A percentile compares a stretch with the other conserved stretches of the same genome.
phyloP scores from a whole-genome alignment of 2,888 invertebrate species.

The Oxyscelio sp. region DNA sequence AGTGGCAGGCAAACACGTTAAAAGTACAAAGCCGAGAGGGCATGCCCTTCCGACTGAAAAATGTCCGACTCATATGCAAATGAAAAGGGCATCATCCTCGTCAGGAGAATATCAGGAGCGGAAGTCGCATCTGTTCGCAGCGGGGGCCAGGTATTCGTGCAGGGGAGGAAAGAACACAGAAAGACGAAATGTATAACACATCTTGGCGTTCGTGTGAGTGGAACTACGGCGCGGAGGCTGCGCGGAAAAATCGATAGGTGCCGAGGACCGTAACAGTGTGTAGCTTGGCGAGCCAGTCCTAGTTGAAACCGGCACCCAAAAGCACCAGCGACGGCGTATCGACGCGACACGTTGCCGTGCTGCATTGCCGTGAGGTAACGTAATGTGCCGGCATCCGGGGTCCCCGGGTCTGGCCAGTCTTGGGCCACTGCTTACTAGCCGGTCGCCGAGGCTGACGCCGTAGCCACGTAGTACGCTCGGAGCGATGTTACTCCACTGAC shows the following conservation, averaged over 20 bases:
- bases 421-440: constrained; percentile 11
- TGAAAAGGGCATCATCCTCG: constrained; percentile 52
- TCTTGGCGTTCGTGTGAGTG: constrained; percentile 58
- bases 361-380: constrained; percentile 76
- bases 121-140: constrained; percentile 36
- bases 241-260: constrained; percentile 88
- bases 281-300: constrained; percentile 85
- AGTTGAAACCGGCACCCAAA: constrained; percentile 85
- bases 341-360: constrained; percentile 56
- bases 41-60: no score
- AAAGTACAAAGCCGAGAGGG: no score
- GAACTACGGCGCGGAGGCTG: constrained; percentile 85
- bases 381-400: constrained; percentile 60
- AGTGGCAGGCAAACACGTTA: no score
- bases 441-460: not conserved
- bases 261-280: constrained; percentile 83
- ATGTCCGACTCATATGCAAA: constrained; percentile 12
- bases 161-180: constrained; percentile 65
- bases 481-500: constrained; percentile 28
- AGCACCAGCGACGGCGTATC: constrained; percentile 80
- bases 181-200: constrained; percentile 65
- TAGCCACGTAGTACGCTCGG: constrained; percentile 58
- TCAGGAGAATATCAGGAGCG: constrained; percentile 8
- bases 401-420: constrained; percentile 19
- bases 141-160: constrained; percentile 56